phyloP scores from a whole-genome alignment of 2,888 invertebrate species.

The Molanna angustata region DNA sequence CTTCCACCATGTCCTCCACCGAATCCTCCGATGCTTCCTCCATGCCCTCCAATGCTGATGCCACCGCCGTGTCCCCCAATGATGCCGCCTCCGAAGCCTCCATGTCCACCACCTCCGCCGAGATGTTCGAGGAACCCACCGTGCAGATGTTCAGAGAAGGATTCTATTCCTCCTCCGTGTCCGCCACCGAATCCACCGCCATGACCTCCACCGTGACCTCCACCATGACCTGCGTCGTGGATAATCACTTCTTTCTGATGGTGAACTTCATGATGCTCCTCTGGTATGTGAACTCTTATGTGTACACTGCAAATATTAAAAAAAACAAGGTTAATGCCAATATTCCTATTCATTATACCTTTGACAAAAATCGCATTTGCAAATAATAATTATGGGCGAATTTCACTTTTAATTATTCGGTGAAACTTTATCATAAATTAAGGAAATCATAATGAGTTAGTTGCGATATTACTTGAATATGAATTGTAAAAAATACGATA shows the following conservation, averaged over 20 bases:
- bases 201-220: conserved; percentile 37
- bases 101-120: conserved; percentile 33
- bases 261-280: conserved; percentile 48
- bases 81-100: conserved; percentile 31
- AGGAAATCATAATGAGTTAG: too few species aligned
- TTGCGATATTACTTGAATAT: too few species aligned
- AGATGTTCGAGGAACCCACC: conserved; percentile 29
- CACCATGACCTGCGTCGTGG: conserved; percentile 42
- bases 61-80: conserved; percentile 30
- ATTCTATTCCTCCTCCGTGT: conserved; percentile 38
- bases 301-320: conserved; percentile 51
- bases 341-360: too few species aligned
- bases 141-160: conserved; percentile 35
- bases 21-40: conserved; percentile 35
- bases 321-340: not conserved
- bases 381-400: too few species aligned
- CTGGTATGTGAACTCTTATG: conserved; percentile 56
- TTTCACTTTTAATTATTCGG: too few species aligned
- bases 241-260: conserved; percentile 46
- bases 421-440: too few species aligned
- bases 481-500: too few species aligned
- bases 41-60: conserved; percentile 32
- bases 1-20: conserved; percentile 36
- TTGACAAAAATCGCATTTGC: too few species aligned
- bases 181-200: conserved; percentile 34